Evolutionary conservation across 2,888 invertebrate genomes (phyloP).

Genomic region (Conomelus anceps): DNA sequence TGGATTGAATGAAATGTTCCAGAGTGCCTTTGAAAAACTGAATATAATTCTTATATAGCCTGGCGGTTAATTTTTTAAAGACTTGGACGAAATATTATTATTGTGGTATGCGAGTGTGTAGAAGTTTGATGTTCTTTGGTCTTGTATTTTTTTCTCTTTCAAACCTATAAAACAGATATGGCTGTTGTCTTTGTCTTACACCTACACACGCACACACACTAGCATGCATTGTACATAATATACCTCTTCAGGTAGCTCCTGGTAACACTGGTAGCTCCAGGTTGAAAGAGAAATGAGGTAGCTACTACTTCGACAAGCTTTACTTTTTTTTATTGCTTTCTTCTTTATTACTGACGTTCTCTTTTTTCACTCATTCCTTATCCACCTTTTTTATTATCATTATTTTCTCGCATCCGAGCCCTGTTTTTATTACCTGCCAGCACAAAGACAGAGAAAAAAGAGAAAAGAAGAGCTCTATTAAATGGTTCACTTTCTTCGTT

Average conservation of each 20-base stretch:
- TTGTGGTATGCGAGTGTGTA: background rate
- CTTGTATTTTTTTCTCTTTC: background rate
- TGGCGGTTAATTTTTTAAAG: background rate
- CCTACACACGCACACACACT: too few species aligned
- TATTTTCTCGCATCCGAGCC: too few species aligned
- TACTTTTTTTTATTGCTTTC: background rate
- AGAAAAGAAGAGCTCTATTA: background rate
- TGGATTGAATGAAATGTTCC: background rate
- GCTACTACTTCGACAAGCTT: background rate
- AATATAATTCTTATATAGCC: background rate
- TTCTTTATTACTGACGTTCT: background rate
- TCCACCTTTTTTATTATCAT: background rate
- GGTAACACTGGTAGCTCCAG: background rate
- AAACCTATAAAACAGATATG: background rate
- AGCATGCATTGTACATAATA: too few species aligned
- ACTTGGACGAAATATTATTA: background rate
- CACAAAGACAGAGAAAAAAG: background rate
- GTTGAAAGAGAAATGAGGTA: background rate
- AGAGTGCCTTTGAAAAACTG: background rate
- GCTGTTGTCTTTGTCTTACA: background rate
- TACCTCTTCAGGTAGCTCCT: too few species aligned
- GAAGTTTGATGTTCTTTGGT: background rate
- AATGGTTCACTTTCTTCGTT: background rate
- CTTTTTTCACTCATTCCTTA: background rate
- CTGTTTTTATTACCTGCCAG: background rate